phyloP scores from a whole-genome alignment of 2,888 invertebrate species.

The Cephus rjabovi region DNA sequence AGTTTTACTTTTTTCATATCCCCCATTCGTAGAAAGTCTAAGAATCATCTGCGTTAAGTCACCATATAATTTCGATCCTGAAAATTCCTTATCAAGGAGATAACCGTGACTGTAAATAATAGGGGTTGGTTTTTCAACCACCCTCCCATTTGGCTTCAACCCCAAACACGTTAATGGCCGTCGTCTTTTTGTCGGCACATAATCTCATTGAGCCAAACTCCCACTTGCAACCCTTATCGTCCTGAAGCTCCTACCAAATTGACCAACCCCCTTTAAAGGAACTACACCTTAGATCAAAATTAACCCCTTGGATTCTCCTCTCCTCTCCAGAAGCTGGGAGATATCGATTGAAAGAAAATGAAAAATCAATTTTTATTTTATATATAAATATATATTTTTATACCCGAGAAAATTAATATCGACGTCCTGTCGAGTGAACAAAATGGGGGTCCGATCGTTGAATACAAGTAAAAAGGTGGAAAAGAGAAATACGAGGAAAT shows the following conservation, averaged over 20 bases:
- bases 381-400: neutral
- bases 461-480: neutral
- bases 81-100: too few species aligned
- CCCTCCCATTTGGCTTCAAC: neutral
- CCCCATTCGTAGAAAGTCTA: neutral
- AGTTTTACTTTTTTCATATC: neutral
- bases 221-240: neutral
- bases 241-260: neutral
- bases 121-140: neutral
- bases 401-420: neutral
- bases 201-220: neutral
- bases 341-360: neutral
- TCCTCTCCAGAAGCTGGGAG: neutral
- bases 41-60: neutral
- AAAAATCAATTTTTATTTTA: neutral
- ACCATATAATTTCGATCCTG: too few species aligned
- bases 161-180: neutral
- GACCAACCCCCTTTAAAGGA: neutral
- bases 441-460: neutral
- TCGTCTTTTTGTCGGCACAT: neutral
- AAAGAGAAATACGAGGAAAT: neutral
- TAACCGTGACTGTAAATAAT: neutral
- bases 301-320: neutral
- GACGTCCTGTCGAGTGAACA: neutral
- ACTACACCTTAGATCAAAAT: neutral